Base-by-base conservation (phyloP, 2,888 invertebrate species). In the Dasysyrphus tricinctus region DNA sequence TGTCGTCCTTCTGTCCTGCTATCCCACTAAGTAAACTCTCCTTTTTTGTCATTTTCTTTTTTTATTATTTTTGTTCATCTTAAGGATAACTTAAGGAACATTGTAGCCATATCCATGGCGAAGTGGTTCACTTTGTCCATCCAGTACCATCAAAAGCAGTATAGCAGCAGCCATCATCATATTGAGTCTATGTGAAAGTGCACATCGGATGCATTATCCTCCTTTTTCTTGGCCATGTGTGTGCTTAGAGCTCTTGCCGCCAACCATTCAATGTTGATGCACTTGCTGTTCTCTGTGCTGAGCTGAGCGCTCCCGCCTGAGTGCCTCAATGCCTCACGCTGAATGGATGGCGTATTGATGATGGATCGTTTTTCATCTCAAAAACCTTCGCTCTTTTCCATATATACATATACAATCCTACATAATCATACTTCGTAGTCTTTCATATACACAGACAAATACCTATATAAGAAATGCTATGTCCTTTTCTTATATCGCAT, bases 321-420 rank as follows among this genome's bases (percentile, higher is more conserved):
- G 82, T 82, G 86, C 85, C 65, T 80, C 85, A 77, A 80, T 85
- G 77, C 70, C 86, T 81, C 78, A 86, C 78, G 65, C 81, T 81
- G 57, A 86, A 86, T 86, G 86, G 78, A 78, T 86, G 86, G 86
- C 86, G 82, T 86, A 86, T 86, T 86, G 86, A 86, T 86, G 86
- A 86, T 86, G 78, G 86, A 86, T 86, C 86, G 86, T 82, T 86
- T 86, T 86, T 86, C 86, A 86, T 86, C 86, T 81, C 67, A 39
- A 51, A 51, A 69, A 51, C 65, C 65, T 65, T 65, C 65, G 65
- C 19, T 69, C 49, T 51, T 69, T 51, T 69, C 67, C 67, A 69
- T 70, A 63, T 47, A 47, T 1, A 24, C 3, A 24, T 24, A 24
- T 24, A 24, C 24, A 24, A 24, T 2, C 24, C 24, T 24, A 24